phyloP scores from a whole-genome alignment of 2,888 invertebrate genomes.

The Leuctra nigra region DNA sequence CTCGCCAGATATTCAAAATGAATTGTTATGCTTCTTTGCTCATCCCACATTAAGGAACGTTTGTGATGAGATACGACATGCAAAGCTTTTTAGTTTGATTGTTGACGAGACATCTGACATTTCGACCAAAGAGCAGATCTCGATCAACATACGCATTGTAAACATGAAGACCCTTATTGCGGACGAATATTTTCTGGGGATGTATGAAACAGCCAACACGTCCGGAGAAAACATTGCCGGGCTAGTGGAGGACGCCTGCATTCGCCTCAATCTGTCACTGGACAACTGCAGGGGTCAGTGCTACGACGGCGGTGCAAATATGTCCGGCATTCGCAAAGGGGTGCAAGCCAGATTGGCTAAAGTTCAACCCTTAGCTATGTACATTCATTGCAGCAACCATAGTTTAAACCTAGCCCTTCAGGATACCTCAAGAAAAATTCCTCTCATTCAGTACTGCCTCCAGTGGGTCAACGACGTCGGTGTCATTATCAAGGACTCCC shows the following conservation, averaged over 20 bases:
- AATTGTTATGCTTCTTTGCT: constrained; percentile 8
- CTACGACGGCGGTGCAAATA: too few relatives aligned
- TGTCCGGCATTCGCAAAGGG: not conserved
- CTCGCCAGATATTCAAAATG: constrained; percentile 14
- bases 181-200: constrained; percentile 9
- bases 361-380: constrained; percentile 2
- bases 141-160: constrained; percentile 11
- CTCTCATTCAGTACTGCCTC: constrained; percentile 3
- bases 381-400: constrained; percentile 7
- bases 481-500: too few relatives aligned
- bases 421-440: too few relatives aligned
- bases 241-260: constrained; percentile 1
- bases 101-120: constrained; percentile 14
- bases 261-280: not conserved
- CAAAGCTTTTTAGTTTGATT: constrained; percentile 13
- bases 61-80: constrained; percentile 7
- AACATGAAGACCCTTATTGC: not conserved
- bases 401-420: too few relatives aligned
- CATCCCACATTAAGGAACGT: constrained; percentile 6
- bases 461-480: constrained; percentile 11
- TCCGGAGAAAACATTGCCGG: constrained; percentile 7
- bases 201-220: constrained; percentile 3
- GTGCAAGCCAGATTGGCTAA: not conserved
- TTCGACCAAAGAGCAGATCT: constrained; percentile 15
- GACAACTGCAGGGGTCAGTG: not conserved